A percentile compares a stretch with the other conserved stretches of the same genome.
Evolutionary conservation across 2,888 invertebrate species (phyloP).

Genomic region (Blastobasis adustella): DNA sequence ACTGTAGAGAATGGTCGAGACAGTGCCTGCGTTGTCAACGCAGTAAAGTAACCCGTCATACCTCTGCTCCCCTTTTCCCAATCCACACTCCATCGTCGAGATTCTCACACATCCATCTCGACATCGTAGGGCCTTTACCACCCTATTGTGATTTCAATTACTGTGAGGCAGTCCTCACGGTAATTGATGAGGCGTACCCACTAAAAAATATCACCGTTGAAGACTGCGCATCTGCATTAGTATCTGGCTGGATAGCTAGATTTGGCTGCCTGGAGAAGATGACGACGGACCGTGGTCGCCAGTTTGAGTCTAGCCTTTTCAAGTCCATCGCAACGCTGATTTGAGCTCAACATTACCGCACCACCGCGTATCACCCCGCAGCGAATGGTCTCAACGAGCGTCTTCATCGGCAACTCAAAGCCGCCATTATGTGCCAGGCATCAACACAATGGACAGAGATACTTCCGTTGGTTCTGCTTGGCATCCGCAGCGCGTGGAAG

Average conservation of each 20-base stretch:
- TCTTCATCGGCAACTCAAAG: constrained; percentile 5
- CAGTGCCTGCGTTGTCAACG: constrained; percentile 13
- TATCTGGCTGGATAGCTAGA: constrained; percentile 14
- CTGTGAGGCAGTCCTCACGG: constrained; percentile 15
- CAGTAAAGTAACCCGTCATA: constrained; percentile 11
- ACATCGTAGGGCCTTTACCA: constrained; percentile 19
- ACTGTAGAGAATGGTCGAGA: constrained; percentile 11
- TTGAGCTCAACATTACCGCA: constrained; percentile 11
- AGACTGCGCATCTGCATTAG: constrained; percentile 12
- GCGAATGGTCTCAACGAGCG: constrained; percentile 13
- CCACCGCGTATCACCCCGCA: constrained; percentile 16
- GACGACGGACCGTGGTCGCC: constrained; percentile 16
- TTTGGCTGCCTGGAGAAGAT: constrained; percentile 13
- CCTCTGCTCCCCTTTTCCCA: constrained; percentile 5
- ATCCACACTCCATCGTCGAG: background rate
- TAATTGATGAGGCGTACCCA: constrained; percentile 19
- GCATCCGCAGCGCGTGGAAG: constrained; percentile 9
- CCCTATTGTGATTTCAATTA: constrained; percentile 13
- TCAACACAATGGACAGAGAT: constrained; percentile 20
- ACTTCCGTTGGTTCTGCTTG: constrained; percentile 25
- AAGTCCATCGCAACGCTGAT: constrained; percentile 14
- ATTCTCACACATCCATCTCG: constrained; percentile 18
- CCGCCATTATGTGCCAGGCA: background rate
- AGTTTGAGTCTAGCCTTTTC: constrained; percentile 25
- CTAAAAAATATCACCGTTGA: constrained; percentile 15